Evolutionary conservation across 1,140 invertebrate species (phyloP).

Genomic region (Portunus trituberculatus): DNA sequence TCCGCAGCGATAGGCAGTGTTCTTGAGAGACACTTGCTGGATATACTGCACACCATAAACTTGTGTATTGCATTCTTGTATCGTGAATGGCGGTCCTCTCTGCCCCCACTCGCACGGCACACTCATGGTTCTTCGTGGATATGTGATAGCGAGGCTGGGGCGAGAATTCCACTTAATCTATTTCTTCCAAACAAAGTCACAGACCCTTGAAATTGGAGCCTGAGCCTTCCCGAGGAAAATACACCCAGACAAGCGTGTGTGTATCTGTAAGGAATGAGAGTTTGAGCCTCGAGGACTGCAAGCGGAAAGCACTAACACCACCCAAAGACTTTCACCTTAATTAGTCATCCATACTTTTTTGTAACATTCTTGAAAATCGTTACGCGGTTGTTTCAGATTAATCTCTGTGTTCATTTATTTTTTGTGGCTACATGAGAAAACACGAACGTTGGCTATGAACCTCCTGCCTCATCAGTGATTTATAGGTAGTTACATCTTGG

Average conservation of each 20-base stretch:
- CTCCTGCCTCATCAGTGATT: too few relatives aligned
- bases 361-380: too few relatives aligned
- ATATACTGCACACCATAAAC: background rate
- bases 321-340: too few relatives aligned
- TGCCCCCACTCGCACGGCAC: background rate
- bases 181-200: background rate
- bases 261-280: background rate
- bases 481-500: too few relatives aligned
- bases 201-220: background rate
- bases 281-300: background rate
- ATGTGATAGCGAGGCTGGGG: background rate
- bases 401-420: too few relatives aligned
- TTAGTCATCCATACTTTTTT: too few relatives aligned
- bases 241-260: background rate
- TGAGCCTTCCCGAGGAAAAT: background rate
- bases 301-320: background rate
- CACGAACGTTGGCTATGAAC: too few relatives aligned
- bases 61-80: too few relatives aligned
- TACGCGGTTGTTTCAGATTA: too few relatives aligned
- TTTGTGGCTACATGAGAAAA: too few relatives aligned
- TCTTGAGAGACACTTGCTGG: background rate
- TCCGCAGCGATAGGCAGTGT: background rate
- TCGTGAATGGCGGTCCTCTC: background rate
- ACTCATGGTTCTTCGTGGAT: background rate
- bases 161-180: constrained; percentile 11